Conservation (phyloP, 2,113 vertebrate genomes). For the Stegostoma tigrinum region DNA sequence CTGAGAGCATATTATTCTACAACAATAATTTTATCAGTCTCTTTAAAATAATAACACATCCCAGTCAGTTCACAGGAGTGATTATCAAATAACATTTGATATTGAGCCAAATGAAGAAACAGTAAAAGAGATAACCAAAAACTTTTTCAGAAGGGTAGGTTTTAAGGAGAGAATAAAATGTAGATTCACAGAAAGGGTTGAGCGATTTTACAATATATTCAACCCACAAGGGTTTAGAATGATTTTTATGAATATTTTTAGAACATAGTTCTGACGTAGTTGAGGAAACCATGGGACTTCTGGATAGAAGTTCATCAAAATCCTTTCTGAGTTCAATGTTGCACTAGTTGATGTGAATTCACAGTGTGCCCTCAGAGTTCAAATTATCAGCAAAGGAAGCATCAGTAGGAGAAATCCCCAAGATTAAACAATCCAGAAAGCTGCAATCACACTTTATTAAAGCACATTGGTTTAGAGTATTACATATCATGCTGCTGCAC, state of each 20-base stretch:
- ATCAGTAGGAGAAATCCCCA: background rate
- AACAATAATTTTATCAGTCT: background rate
- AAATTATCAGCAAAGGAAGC: background rate
- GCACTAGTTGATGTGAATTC: background rate
- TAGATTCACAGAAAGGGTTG: background rate
- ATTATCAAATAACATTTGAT: background rate
- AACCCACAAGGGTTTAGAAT: background rate
- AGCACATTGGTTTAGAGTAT: background rate
- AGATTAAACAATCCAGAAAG: background rate
- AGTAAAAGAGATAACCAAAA: background rate
- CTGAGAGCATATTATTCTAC: background rate
- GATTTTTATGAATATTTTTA: background rate
- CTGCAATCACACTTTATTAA: background rate
- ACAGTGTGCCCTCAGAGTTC: background rate
- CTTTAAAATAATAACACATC: no score
- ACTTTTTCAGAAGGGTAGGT: background rate
- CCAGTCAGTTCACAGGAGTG: background rate
- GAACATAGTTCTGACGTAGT: background rate
- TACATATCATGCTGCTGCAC: background rate
- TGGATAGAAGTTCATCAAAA: background rate
- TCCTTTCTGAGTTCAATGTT: background rate
- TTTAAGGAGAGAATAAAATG: background rate
- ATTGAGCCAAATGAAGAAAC: background rate
- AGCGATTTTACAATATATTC: background rate
- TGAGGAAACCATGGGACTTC: background rate